These are phyloP conservation scores for Lycocerus yunnanus DNA, from an alignment of 2,888 invertebrate species.

Conservation along the genomic window DNA sequence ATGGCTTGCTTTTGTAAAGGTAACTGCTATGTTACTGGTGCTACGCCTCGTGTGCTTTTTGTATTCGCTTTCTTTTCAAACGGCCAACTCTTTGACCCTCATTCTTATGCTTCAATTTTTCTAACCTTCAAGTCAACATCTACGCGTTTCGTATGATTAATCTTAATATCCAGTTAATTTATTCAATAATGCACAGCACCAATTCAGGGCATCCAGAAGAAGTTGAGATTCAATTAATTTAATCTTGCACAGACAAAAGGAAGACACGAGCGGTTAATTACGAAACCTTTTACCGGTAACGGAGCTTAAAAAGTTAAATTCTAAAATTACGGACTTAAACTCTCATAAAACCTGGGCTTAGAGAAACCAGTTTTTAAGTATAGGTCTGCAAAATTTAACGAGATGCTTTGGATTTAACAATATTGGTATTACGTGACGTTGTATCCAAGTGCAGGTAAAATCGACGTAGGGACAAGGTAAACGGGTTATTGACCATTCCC, in stretches of 20 bases:
- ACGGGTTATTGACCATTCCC: conserved; percentile 1
- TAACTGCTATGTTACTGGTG: too few relatives aligned
- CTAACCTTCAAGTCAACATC: not conserved
- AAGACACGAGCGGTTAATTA: not conserved
- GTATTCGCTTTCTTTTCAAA: not conserved
- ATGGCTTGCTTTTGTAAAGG: not conserved
- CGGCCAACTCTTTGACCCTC: not conserved
- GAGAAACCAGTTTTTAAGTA: not conserved
- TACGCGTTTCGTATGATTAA: not conserved
- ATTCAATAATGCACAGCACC: not conserved
- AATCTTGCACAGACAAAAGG: too few relatives aligned
- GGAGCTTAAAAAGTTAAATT: not conserved
- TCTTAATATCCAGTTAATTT: not conserved
- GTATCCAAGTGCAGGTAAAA: not conserved
- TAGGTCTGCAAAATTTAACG: not conserved
- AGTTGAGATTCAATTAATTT: too few relatives aligned
- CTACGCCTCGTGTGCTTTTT: not conserved
- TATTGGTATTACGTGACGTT: not conserved
- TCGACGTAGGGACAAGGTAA: not conserved
- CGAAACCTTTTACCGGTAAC: not conserved
- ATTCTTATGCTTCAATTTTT: not conserved
- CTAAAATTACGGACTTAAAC: not conserved
- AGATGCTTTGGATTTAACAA: not conserved
- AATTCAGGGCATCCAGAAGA: not conserved
- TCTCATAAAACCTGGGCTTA: not conserved